Evolutionary conservation across 2,888 invertebrate genomes (phyloP), one percentile per base, ranked within the genome.

Genomic region (Sarcophaga subvicina): DNA sequence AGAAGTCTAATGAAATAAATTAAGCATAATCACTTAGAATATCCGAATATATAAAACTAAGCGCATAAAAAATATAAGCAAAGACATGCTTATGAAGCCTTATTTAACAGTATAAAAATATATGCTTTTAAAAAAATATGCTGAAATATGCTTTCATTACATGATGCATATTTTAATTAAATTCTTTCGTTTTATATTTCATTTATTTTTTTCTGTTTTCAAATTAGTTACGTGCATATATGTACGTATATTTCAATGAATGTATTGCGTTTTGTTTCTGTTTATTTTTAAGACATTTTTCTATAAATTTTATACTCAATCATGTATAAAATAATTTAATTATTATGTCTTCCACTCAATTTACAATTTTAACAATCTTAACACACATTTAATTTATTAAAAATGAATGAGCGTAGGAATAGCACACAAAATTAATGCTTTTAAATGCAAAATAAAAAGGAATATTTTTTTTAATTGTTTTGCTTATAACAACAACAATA

Each of bases 321-420:
- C 75, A 75, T 69, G 75, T 73, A 79, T 63, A 70, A 83, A 80
- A 80, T 84, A 25, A 80, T 62, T 80, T 80, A 80, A 77, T 85
- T 76, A 76, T 54, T 72, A 80, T 80, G 84, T 85, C 80, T 80
- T 71, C 25, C 76, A 85, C 80, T 76, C 45, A 80, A 85, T 85
- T 85, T 62, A 45, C 59, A 80, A 76, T 80, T 80, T 70, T 54
- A 66, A 80, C 62, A 70, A 80, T 75, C 75, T 80, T 60, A 71
- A 71, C 70, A 71, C 75, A 84, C 45, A 60, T 84, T 70, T 75
- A 84, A 80, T 84, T 84, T 76, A 84, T 84, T 80, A 66, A 27
- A 66, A 82, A 22, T 67, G 54, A 54, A 54, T 14, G 10, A 54
- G 54, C 54, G 54, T 54, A 54, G 54, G 17, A 54, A 17, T 14